Conservation (phyloP, 2,888 invertebrate species). For the Monoplex corrugatus region DNA sequence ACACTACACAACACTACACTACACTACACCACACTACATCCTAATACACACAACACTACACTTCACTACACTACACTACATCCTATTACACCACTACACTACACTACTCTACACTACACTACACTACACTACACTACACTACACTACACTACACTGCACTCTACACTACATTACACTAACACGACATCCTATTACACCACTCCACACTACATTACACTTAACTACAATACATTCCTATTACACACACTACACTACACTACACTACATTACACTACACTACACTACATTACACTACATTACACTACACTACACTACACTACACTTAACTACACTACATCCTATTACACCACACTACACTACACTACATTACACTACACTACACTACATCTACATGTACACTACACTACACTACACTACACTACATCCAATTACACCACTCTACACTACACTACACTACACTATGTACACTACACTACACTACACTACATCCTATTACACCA, state of each 20-base stretch:
- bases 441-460: not conserved
- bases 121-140: constrained; percentile 20
- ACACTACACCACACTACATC: not conserved
- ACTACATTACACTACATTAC: no score
- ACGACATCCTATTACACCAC: not conserved
- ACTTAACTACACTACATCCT: no score
- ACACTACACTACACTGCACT: constrained; percentile 11
- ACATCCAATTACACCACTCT: not conserved
- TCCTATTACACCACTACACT: no score
- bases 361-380: not conserved
- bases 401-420: not conserved
- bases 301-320: no score
- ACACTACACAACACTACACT: not conserved
- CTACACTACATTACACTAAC: constrained; percentile 22
- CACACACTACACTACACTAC: not conserved
- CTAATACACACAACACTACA: not conserved
- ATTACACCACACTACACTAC: not conserved
- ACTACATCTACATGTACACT: not conserved
- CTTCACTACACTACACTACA: not conserved
- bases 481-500: no score
- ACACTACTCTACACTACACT: not conserved
- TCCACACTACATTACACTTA: not conserved
- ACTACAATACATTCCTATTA: not conserved
- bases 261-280: no score
- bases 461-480: not conserved